Evolutionary conservation across 2,888 invertebrate species (phyloP).

Genomic region (Catocala sponsa): DNA sequence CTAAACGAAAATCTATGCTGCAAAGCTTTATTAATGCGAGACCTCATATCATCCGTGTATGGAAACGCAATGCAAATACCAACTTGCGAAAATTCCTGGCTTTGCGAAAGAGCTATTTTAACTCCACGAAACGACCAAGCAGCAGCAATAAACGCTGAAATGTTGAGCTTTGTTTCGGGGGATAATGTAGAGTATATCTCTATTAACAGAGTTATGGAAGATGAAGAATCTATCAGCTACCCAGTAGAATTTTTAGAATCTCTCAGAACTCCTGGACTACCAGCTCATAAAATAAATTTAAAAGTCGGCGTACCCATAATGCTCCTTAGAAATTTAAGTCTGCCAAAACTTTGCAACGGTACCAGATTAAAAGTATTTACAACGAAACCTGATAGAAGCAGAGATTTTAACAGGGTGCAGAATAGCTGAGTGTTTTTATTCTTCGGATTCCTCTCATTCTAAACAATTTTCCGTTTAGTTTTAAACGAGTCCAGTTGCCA

Average conservation of each 20-base stretch:
- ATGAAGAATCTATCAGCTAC: slow-evolving; percentile 21
- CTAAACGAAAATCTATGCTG: slow-evolving; percentile 1
- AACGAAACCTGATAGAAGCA: too few species aligned
- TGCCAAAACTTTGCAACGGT: slow-evolving; percentile 25
- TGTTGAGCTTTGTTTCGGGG: not conserved
- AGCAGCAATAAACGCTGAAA: not conserved
- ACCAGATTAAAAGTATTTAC: slow-evolving; percentile 21
- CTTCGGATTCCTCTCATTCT: too few species aligned
- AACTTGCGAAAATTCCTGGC: too few species aligned
- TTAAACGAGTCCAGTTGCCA: too few species aligned
- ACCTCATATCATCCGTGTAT: too few species aligned
- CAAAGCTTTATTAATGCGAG: not conserved
- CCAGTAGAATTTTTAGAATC: slow-evolving; percentile 28
- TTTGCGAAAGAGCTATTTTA: too few species aligned
- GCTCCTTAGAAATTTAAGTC: slow-evolving; percentile 25
- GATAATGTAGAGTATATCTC: slow-evolving; percentile 12
- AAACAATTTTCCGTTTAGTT: too few species aligned
- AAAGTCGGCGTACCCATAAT: slow-evolving; percentile 14
- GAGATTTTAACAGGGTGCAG: too few species aligned
- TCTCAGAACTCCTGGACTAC: slow-evolving; percentile 10
- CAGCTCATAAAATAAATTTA: too few species aligned
- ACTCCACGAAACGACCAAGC: too few species aligned
- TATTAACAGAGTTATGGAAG: slow-evolving; percentile 23
- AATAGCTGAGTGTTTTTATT: too few species aligned
- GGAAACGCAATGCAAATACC: too few species aligned